Conservation (phyloP, 2,113 vertebrate species). For the Apteryx owenii region DNA sequence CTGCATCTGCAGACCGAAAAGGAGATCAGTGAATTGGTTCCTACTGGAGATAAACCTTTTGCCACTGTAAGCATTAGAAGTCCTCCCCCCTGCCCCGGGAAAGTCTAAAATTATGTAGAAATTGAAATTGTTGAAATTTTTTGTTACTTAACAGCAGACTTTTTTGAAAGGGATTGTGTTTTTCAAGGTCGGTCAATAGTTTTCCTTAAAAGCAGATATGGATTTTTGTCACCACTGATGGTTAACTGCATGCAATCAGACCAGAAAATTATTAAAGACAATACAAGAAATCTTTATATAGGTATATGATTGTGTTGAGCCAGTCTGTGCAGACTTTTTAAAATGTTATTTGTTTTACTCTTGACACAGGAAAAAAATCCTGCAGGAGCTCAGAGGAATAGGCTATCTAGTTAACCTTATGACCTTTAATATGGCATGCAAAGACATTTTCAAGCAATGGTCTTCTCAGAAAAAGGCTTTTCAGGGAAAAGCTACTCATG, state of each 20-base stretch:
- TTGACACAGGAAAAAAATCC: neutral
- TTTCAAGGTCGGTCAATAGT: neutral
- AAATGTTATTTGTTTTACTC: neutral
- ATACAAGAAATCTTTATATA: neutral
- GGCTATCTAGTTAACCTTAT: neutral
- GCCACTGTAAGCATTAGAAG: neutral
- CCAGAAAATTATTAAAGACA: neutral
- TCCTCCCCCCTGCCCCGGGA: neutral
- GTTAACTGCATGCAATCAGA: neutral
- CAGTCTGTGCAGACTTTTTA: neutral
- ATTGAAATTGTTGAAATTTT: neutral
- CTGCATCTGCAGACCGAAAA: too few species aligned
- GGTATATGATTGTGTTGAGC: neutral
- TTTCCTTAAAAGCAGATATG: neutral
- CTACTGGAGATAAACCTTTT: neutral
- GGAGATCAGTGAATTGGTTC: neutral
- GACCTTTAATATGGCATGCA: neutral
- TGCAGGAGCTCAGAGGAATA: neutral
- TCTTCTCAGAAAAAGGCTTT: neutral
- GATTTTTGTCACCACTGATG: neutral
- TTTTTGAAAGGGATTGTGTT: neutral
- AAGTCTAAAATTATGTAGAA: too few species aligned
- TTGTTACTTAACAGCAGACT: neutral
- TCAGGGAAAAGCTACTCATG: neutral
- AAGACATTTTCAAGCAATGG: neutral